Evolutionary conservation across 1,140 invertebrate genomes (phyloP).

Genomic region (Camponotus floridanus): DNA sequence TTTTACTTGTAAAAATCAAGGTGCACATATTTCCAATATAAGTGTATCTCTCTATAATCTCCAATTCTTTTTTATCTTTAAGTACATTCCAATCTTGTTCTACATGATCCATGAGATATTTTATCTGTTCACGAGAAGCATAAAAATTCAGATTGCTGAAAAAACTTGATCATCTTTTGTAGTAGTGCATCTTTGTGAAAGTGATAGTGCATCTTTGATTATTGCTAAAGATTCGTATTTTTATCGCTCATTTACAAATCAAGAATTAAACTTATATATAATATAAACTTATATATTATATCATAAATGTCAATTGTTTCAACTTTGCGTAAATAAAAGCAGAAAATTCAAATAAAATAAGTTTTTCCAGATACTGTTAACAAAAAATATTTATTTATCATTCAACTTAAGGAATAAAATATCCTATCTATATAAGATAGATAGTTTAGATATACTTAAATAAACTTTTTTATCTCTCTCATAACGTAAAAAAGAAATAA

Average conservation of each 20-base stretch:
- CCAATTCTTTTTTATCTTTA: conserved; percentile 49
- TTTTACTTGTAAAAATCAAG: conserved; percentile 45
- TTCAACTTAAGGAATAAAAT: background rate
- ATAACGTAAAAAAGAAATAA: background rate
- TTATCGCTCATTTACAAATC: background rate
- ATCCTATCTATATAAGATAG: background rate
- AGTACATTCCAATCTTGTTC: conserved; percentile 53
- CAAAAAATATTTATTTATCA: background rate
- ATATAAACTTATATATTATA: too few species aligned
- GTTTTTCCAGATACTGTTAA: background rate
- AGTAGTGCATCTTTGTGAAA: background rate
- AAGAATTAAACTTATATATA: background rate
- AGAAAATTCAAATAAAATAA: background rate
- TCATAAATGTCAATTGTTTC: background rate
- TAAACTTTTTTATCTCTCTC: background rate
- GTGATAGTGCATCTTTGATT: background rate
- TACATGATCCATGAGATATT: conserved; percentile 20
- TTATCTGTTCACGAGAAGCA: conserved; percentile 13
- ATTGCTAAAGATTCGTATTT: background rate
- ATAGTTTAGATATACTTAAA: background rate
- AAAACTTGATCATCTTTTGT: background rate
- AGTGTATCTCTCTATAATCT: conserved; percentile 33
- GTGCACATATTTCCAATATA: conserved; percentile 36
- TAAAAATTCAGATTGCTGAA: background rate
- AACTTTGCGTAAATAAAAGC: background rate